These are phyloP conservation scores for Sceloporus undulatus DNA, from an alignment of 2,113 vertebrate species.

Conservation along the genomic window DNA sequence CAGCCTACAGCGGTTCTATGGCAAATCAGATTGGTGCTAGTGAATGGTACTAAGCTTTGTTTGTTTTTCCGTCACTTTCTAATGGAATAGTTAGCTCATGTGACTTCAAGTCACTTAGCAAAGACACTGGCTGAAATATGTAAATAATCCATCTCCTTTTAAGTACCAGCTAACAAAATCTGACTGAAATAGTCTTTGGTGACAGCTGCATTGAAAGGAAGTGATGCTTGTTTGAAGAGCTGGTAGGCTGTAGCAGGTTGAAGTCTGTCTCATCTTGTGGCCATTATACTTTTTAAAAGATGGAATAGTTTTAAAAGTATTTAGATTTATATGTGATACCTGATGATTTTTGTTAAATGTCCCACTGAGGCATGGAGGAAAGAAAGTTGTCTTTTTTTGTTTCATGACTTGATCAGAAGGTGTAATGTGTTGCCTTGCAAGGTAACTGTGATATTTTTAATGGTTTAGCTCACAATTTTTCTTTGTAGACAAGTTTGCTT, in stretches of 20 bases:
- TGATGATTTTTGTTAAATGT: constrained; percentile 38
- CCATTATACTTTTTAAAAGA: constrained; percentile 47
- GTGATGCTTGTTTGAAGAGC: constrained; percentile 48
- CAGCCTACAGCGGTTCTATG: constrained; percentile 64
- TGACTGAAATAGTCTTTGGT: constrained; percentile 45
- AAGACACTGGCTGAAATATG: constrained; percentile 69
- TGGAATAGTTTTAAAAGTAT: constrained; percentile 54
- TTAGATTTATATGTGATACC: constrained; percentile 55
- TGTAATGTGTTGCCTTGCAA: constrained; percentile 59
- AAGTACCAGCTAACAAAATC: constrained; percentile 57
- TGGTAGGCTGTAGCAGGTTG: constrained; percentile 36
- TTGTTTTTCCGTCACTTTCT: constrained; percentile 71
- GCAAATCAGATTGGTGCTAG: constrained; percentile 66
- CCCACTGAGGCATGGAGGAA: constrained; percentile 33
- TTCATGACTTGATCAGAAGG: constrained; percentile 44
- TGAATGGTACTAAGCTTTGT: constrained; percentile 72
- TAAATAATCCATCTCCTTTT: constrained; percentile 59
- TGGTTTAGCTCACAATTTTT: not conserved
- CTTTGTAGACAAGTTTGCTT: constrained; percentile 13
- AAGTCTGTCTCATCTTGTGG: constrained; percentile 43
- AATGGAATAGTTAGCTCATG: constrained; percentile 62
- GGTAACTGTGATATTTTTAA: not conserved
- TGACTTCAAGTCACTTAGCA: constrained; percentile 59
- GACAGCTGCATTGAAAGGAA: constrained; percentile 68
- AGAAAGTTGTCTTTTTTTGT: constrained; percentile 29